phyloP scores from a whole-genome alignment of 2,113 vertebrate species.

The Gymnorhina tibicen region DNA sequence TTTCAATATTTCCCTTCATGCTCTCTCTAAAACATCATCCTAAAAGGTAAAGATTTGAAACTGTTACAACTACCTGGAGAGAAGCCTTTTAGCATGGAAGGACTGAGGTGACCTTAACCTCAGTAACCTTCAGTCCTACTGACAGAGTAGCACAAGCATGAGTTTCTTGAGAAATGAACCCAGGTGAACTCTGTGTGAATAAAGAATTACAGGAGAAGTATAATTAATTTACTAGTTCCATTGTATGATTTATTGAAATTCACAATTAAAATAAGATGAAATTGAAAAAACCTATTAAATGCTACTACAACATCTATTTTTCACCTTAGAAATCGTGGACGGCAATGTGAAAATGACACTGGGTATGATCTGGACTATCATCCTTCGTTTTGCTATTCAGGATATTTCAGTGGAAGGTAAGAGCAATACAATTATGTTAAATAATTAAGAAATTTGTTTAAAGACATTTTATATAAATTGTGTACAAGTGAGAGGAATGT shows the following conservation, averaged over 20 bases:
- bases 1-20: not conserved
- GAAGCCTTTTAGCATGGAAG: not conserved
- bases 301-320: not conserved
- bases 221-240: not conserved
- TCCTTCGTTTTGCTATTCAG: slow-evolving; percentile 98
- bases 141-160: not conserved
- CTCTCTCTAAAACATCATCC: not conserved
- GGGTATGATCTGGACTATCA: slow-evolving; percentile 99
- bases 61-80: not conserved
- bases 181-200: not conserved
- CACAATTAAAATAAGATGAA: not conserved
- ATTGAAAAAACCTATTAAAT: not conserved
- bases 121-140: not conserved
- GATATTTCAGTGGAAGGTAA: slow-evolving; percentile 98
- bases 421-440: not conserved
- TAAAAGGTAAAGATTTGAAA: not conserved
- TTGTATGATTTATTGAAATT: not conserved
- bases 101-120: not conserved
- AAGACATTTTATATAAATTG: not conserved
- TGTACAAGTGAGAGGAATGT: not conserved
- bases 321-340: slow-evolving; percentile 89
- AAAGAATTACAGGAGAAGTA: not conserved
- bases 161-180: not conserved
- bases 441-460: not conserved
- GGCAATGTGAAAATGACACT: slow-evolving; percentile 99